Conservation (phyloP, 1,140 invertebrate genomes). For the Drosophila miranda region DNA sequence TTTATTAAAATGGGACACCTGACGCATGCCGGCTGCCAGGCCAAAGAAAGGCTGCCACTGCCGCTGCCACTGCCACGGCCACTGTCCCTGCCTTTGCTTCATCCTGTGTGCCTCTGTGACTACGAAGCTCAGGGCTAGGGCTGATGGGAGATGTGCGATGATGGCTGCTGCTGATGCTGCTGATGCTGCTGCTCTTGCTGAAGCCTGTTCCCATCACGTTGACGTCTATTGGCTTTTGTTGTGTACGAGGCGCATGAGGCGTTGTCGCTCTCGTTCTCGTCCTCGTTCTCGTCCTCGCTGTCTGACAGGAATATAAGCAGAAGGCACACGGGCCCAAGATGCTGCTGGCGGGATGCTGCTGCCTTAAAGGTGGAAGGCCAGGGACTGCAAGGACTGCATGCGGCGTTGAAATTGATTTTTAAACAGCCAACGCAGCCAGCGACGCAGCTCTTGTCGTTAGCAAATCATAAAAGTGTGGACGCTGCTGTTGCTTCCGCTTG, state of each 20-base stretch:
- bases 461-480: slow-evolving; percentile 75
- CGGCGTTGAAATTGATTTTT: slow-evolving; percentile 74
- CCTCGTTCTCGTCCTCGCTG: slow-evolving; percentile 6
- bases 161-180: slow-evolving; percentile 2
- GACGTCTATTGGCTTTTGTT: slow-evolving; percentile 78
- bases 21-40: slow-evolving; percentile 69
- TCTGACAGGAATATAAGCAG: slow-evolving; percentile 73
- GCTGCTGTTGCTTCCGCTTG: slow-evolving; percentile 29
- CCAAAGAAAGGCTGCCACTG: slow-evolving; percentile 36
- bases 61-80: neutral
- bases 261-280: slow-evolving; percentile 19
- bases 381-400: slow-evolving; percentile 45
- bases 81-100: too few species aligned
- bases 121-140: neutral
- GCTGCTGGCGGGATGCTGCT: neutral
- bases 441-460: slow-evolving; percentile 66
- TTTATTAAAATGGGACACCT: slow-evolving; percentile 81
- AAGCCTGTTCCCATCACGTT: slow-evolving; percentile 45
- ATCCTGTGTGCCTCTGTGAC: too few species aligned
- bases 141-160: slow-evolving; percentile 25
- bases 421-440: slow-evolving; percentile 51
- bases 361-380: slow-evolving; percentile 14
- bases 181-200: slow-evolving; percentile 37
- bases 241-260: slow-evolving; percentile 41
- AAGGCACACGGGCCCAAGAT: slow-evolving; percentile 21